A percentile compares a stretch with the other conserved stretches of the same genome.
Evolutionary conservation across 2,113 vertebrate genomes (phyloP).

Genomic region (Opisthocomus hoazin): DNA sequence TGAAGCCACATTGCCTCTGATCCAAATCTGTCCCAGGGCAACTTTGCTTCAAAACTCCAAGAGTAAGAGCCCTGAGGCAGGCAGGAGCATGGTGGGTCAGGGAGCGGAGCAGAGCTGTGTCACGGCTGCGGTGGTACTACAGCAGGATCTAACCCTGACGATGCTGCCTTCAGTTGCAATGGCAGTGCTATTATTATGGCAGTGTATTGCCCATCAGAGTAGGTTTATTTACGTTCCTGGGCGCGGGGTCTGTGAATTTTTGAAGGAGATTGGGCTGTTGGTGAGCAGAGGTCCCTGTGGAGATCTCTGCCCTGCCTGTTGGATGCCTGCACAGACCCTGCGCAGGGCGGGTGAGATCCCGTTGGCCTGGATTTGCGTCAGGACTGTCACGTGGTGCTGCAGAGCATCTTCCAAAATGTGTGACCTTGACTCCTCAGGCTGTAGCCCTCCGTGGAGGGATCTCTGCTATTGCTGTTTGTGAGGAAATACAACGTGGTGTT

Average conservation of each 20-base stretch:
- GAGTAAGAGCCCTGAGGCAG: no score
- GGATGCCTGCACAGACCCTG: background rate
- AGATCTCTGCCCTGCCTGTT: background rate
- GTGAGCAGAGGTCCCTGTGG: background rate
- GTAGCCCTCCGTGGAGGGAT: background rate
- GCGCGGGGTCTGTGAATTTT: background rate
- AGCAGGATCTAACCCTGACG: no score
- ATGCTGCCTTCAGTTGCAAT: no score
- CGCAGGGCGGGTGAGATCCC: rapidly evolving
- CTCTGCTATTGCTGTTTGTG: background rate
- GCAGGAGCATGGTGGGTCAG: no score
- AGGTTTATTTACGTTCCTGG: background rate
- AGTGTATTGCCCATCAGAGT: no score
- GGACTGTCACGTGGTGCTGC: background rate
- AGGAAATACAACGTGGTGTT: background rate
- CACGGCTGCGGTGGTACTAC: no score
- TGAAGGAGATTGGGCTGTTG: background rate
- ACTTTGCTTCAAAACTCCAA: no score
- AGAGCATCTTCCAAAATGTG: background rate
- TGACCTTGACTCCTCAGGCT: background rate
- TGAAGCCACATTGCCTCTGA: no score
- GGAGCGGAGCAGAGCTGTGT: no score
- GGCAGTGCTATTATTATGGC: no score
- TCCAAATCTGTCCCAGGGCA: no score
- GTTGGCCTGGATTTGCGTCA: background rate